These are phyloP conservation scores for Rotaria sp. DNA, from an alignment of 2,888 invertebrate genomes.

Conservation along the genomic window DNA sequence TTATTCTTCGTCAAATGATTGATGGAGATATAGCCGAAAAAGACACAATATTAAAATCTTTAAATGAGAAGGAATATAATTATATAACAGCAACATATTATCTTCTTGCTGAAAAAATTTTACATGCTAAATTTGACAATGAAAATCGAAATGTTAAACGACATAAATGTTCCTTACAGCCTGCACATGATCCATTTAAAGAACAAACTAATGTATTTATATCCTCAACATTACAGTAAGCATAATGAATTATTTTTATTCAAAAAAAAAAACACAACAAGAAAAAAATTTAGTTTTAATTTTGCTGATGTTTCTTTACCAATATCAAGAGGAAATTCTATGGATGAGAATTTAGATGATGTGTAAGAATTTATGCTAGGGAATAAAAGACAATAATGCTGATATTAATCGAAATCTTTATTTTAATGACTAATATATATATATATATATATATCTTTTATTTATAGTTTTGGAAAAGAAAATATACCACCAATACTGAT, in stretches of 20 bases:
- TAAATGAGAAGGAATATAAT: constrained; percentile 91
- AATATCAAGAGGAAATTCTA: not conserved
- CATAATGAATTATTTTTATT: not conserved
- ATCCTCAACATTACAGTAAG: not conserved
- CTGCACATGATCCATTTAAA: not conserved
- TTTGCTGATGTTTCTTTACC: not conserved
- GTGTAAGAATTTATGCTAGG: not conserved
- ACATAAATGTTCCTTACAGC: not conserved
- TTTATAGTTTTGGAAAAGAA: not conserved
- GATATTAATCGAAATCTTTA: too few relatives aligned
- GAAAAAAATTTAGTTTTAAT: not conserved
- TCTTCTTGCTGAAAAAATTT: constrained; percentile 81
- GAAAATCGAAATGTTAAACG: not conserved
- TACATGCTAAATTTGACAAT: constrained; percentile 52
- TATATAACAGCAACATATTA: constrained; percentile 97
- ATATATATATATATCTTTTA: not conserved
- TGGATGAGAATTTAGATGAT: not conserved
- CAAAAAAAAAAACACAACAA: not conserved
- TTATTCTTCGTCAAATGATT: constrained; percentile 89
- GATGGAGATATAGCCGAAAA: constrained; percentile 86
- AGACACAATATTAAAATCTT: constrained; percentile 82
- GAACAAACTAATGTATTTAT: not conserved
- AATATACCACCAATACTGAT: not conserved
- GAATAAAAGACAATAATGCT: not conserved
- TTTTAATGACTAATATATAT: too few relatives aligned